Percentiles rank a stretch among this genome's conserved stretches.
These are phyloP conservation scores for Morus bassanus DNA, from an alignment of 2,797 vertebrate genomes.

Conservation along the genomic window DNA sequence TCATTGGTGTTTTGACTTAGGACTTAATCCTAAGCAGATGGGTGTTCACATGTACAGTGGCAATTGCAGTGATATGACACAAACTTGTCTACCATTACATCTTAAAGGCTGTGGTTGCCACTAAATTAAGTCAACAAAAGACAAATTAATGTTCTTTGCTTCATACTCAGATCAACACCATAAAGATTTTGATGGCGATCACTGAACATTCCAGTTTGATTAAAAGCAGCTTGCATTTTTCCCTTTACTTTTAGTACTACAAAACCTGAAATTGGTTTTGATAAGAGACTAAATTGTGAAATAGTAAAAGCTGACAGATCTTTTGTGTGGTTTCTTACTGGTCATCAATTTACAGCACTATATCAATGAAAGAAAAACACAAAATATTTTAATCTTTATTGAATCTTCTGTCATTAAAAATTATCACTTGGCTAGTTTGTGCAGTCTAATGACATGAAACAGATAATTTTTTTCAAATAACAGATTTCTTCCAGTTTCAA, in stretches of 20 bases:
- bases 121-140: conserved; percentile 54
- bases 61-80: conserved; percentile 9
- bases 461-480: conserved; percentile 48
- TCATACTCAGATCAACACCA: not conserved
- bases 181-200: conserved; percentile 43
- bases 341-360: conserved; percentile 71
- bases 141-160: conserved; percentile 40
- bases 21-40: conserved; percentile 35
- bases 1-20: conserved; percentile 14
- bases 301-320: conserved; percentile 69
- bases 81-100: conserved; percentile 25
- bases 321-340: conserved; percentile 67
- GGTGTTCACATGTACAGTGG: conserved; percentile 4
- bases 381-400: conserved; percentile 71
- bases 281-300: conserved; percentile 63
- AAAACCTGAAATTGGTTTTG: conserved; percentile 56
- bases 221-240: conserved; percentile 60
- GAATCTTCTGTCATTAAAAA: conserved; percentile 63
- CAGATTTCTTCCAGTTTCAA: conserved; percentile 26
- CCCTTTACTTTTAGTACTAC: conserved; percentile 22
- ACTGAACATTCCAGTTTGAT: conserved; percentile 42
- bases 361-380: conserved; percentile 73
- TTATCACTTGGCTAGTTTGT: conserved; percentile 52
- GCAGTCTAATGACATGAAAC: conserved; percentile 48
- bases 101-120: conserved; percentile 5